Base-by-base conservation (phyloP, 2,888 invertebrate genomes). In the Sinentomon sp. region DNA sequence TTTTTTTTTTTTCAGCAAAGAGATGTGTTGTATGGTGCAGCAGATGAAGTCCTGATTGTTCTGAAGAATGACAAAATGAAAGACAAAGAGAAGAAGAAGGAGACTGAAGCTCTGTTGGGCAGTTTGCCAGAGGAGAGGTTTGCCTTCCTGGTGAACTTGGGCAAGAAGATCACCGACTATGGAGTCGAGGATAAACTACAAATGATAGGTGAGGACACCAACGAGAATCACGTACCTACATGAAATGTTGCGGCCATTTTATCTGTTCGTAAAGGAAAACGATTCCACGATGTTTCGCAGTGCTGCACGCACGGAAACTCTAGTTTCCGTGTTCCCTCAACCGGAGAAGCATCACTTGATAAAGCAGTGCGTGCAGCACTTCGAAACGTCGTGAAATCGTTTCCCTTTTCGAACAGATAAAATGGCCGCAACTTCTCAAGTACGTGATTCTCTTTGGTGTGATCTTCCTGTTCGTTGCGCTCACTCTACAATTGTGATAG, bases 151-250 rank as follows among this genome's bases (percentile, higher is more conserved):
- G 82, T 89, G 0, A 97, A 94, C 59, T 63, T 97, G 34, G 87
- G 92, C 1, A 94, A 92, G 54, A 97, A 97, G 55, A 92, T 97
- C 27, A 85, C 89, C 1, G 97, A 97, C 54, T 99, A 85, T 60
- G 80, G 80, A 34, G 62, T 62, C 34, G 74, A 74, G 45, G 69
- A 60, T 36, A 56, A 52, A 41, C 36, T 47, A 6, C 42, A 45
- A 32, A 41, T 45, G 40, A 46, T 53, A 44, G 46, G 53, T 53
- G 43, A 48, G 48, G 44, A 35, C 9, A 24, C n/a, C n/a, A n/a
- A n/a, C n/a, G n/a, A n/a, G n/a, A n/a, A n/a, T n/a, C 9, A 3
- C 14, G 12, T 20, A 24, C 10, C 10, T 17, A 9, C 18, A 23
- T 26, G n/a, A 13, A 5, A n/a, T 13, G 12, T 34, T 9, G 17